Evolutionary conservation across 2,888 invertebrate genomes (phyloP).

Genomic region (Torymus tubicola): DNA sequence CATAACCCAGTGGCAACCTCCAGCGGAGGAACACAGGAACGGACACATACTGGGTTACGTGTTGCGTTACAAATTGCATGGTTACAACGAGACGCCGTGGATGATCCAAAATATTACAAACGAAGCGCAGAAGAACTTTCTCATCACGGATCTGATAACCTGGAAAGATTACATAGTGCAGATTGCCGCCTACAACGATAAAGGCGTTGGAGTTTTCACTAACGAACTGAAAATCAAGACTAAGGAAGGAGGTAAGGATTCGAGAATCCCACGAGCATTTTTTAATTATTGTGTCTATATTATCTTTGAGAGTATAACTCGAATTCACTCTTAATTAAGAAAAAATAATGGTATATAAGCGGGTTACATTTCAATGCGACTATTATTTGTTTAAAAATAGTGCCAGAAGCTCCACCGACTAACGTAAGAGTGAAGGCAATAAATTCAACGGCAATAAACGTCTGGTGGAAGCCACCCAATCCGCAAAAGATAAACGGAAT

Average conservation of each 20-base stretch:
- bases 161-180: slow-evolving; percentile 98
- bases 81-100: slow-evolving; percentile 93
- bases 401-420: slow-evolving; percentile 94
- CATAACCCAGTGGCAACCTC: slow-evolving; percentile 98
- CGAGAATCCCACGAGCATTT: no score
- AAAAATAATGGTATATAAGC: neutral
- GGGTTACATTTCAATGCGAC: neutral
- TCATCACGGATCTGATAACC: slow-evolving; percentile 94
- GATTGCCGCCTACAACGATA: slow-evolving; percentile 97
- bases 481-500: slow-evolving; percentile 99
- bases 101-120: slow-evolving; percentile 94
- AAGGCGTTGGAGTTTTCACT: slow-evolving; percentile 95
- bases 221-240: slow-evolving; percentile 95
- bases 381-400: slow-evolving; percentile 68
- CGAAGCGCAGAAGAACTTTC: slow-evolving; percentile 92
- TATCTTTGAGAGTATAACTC: neutral
- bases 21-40: slow-evolving; percentile 94
- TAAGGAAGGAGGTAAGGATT: slow-evolving; percentile 86
- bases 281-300: no score
- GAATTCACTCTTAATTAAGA: neutral
- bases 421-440: slow-evolving; percentile 86
- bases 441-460: slow-evolving; percentile 90
- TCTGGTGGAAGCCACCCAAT: slow-evolving; percentile 97
- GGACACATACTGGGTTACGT: slow-evolving; percentile 96
- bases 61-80: slow-evolving; percentile 92